phyloP scores from a whole-genome alignment of 2,888 invertebrate species.

The Ditylenchus weischeri region DNA sequence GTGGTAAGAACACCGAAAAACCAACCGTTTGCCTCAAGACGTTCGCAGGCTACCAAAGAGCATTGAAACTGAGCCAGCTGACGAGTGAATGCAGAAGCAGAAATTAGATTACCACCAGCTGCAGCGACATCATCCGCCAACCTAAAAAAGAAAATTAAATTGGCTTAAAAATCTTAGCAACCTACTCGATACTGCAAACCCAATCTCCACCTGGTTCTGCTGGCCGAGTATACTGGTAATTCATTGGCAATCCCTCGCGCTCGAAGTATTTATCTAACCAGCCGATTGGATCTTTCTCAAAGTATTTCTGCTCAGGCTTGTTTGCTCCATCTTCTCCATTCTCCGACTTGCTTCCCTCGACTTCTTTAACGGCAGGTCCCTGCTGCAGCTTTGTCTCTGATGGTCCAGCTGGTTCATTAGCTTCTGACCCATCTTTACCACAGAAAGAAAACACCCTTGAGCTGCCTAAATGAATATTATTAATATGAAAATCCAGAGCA shows the following conservation, averaged over 20 bases:
- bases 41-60: conserved; percentile 87
- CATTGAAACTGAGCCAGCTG: conserved; percentile 84
- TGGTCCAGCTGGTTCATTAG: background rate
- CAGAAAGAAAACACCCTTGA: conserved; percentile 22
- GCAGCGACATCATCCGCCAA: conserved; percentile 39
- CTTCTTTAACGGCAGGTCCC: background rate
- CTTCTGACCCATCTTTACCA: conserved; percentile 6
- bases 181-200: conserved; percentile 23
- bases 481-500: too few relatives aligned
- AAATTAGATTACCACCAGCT: conserved; percentile 72
- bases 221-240: conserved; percentile 65
- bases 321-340: conserved; percentile 2
- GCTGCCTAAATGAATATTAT: too few relatives aligned
- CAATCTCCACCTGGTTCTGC: conserved; percentile 14
- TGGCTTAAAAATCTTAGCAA: background rate
- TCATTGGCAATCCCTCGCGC: conserved; percentile 73
- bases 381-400: background rate
- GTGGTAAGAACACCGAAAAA: too few relatives aligned
- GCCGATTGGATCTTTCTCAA: conserved; percentile 82
- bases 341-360: background rate
- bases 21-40: conserved; percentile 75
- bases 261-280: conserved; percentile 89
- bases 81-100: conserved; percentile 86
- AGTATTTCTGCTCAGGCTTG: conserved; percentile 63
- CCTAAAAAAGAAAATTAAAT: conserved; percentile 20